A percentile compares a stretch with the other conserved stretches of the same genome.
These are phyloP conservation scores for Fragum sueziense DNA, from an alignment of 2,888 invertebrate species.

Conservation along the genomic window DNA sequence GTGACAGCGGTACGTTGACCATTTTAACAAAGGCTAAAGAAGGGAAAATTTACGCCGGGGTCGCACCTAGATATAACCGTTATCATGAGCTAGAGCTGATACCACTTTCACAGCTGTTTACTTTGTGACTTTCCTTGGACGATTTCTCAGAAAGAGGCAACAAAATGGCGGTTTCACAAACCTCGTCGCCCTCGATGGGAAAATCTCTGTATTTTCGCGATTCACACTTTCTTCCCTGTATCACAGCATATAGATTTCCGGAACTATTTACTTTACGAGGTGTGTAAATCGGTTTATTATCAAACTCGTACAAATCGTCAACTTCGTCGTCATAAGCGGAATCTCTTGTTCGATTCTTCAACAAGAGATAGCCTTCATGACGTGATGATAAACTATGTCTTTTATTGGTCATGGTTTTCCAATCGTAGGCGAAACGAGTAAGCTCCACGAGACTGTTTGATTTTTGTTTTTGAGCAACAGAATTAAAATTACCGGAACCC, in stretches of 20 bases:
- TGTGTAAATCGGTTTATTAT: constrained; percentile 43
- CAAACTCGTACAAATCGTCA: constrained; percentile 63
- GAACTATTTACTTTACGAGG: background rate
- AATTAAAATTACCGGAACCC: constrained; percentile 59
- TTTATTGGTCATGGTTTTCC: constrained; percentile 59
- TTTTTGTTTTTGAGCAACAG: constrained; percentile 62
- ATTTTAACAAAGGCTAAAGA: too few relatives aligned
- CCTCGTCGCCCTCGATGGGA: constrained; percentile 24
- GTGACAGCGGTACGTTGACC: too few relatives aligned
- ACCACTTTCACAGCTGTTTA: constrained; percentile 67
- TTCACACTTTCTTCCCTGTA: background rate
- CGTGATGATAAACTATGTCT: constrained; percentile 66
- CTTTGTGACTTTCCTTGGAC: constrained; percentile 19
- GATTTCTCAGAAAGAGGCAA: constrained; percentile 13
- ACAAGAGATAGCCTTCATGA: constrained; percentile 67
- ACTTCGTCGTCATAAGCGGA: constrained; percentile 64
- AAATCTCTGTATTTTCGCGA: background rate
- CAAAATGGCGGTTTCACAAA: constrained; percentile 40
- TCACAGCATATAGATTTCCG: constrained; percentile 8
- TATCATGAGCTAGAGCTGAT: constrained; percentile 58
- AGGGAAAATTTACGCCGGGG: too few relatives aligned
- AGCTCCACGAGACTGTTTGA: constrained; percentile 73
- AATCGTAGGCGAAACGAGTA: constrained; percentile 58
- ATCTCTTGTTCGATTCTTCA: constrained; percentile 62
- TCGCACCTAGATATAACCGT: too few relatives aligned